Percentiles rank a stretch among this genome's conserved stretches.
phyloP scores from a whole-genome alignment of 2,797 vertebrate genomes.

The Pelobates cultripes region DNA sequence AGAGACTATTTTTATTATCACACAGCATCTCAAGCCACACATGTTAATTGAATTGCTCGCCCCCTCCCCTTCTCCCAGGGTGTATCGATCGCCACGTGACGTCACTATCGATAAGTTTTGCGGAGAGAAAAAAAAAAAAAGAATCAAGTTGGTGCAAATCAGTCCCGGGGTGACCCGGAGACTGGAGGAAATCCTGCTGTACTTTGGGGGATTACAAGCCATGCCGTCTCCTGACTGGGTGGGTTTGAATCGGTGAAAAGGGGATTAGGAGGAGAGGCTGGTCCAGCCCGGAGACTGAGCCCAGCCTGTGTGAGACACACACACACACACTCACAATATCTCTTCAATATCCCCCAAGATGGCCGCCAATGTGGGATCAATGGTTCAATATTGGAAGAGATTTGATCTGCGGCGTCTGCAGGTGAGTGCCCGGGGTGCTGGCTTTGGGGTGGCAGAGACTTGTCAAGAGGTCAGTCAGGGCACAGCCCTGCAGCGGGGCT shows the following conservation, averaged over 20 bases:
- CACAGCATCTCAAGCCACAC: slow-evolving; percentile 42
- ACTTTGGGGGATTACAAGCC: slow-evolving; percentile 45
- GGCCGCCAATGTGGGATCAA: slow-evolving; percentile 98
- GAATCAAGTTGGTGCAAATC: slow-evolving; percentile 77
- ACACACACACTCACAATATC: slow-evolving; percentile 71
- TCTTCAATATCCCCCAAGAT: slow-evolving; percentile 95
- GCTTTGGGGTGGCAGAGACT: slow-evolving; percentile 60
- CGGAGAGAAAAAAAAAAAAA: slow-evolving; percentile 55
- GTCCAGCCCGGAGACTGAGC: slow-evolving; percentile 78
- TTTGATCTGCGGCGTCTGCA: slow-evolving; percentile 95
- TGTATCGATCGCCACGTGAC: slow-evolving; percentile 82
- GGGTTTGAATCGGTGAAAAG: slow-evolving; percentile 37
- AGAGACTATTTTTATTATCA: slow-evolving; percentile 28
- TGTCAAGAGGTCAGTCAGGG: slow-evolving; percentile 28
- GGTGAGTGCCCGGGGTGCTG: slow-evolving; percentile 81
- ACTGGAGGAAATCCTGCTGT: slow-evolving; percentile 14
- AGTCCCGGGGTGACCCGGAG: slow-evolving; percentile 69
- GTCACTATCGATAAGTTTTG: slow-evolving; percentile 90
- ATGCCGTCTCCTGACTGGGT: slow-evolving; percentile 24
- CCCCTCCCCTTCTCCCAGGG: slow-evolving; percentile 64
- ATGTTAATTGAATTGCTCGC: slow-evolving; percentile 48
- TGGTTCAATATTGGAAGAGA: slow-evolving; percentile 96
- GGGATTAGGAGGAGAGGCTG: slow-evolving; percentile 66
- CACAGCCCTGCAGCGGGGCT: background rate
- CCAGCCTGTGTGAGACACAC: slow-evolving; percentile 77